These are phyloP conservation scores for Polypterus bichir DNA, from an alignment of 2,113 vertebrate genomes.

Conservation along the genomic window DNA sequence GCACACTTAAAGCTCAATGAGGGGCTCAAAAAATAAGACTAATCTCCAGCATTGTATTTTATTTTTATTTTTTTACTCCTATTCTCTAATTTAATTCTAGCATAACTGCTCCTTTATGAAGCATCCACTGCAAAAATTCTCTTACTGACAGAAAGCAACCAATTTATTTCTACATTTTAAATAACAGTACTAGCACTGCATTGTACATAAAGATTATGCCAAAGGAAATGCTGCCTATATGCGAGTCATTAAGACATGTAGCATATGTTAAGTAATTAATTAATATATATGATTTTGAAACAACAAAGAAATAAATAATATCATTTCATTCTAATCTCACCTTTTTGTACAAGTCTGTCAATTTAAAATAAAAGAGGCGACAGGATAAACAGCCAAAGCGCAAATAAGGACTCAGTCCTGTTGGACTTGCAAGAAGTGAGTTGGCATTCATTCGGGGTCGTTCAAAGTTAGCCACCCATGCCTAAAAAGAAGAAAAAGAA, in stretches of 20 bases:
- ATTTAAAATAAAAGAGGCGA: conserved; percentile 85
- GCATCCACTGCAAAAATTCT: too few species aligned
- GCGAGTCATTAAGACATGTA: neutral
- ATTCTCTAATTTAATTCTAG: too few species aligned
- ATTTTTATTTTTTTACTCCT: too few species aligned
- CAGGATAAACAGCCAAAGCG: conserved; percentile 91
- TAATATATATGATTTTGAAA: too few species aligned
- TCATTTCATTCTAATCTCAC: conserved; percentile 31
- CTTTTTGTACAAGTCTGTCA: conserved; percentile 91
- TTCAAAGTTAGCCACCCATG: conserved; percentile 93
- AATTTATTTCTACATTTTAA: too few species aligned
- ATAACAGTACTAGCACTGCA: too few species aligned
- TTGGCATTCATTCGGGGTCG: conserved; percentile 86
- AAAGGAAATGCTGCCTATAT: neutral
- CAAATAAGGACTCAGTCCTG: conserved; percentile 85
- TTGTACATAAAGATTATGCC: too few species aligned
- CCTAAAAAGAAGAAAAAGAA: conserved; percentile 41
- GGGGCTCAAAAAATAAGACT: too few species aligned
- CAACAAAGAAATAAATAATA: neutral
- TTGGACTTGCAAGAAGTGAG: conserved; percentile 82
- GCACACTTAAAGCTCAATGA: too few species aligned
- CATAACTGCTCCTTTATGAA: too few species aligned
- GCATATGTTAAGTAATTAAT: neutral
- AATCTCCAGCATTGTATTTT: too few species aligned
- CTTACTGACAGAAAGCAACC: too few species aligned